Evolutionary conservation across 2,888 invertebrate genomes (phyloP).

Genomic region (Octodonta nipae): DNA sequence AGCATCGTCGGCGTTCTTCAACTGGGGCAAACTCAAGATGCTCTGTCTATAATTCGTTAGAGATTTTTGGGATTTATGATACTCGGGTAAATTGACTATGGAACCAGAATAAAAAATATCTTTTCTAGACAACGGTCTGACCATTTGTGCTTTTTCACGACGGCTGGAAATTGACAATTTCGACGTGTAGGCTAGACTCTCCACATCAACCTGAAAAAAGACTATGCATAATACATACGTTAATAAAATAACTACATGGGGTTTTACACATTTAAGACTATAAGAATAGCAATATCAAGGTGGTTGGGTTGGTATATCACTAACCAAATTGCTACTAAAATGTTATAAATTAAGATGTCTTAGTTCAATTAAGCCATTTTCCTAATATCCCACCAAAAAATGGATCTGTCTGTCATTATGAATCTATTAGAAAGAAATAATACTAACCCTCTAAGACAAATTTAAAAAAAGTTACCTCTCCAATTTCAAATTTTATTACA

Average conservation of each 20-base stretch:
- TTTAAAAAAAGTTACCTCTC: too few species aligned
- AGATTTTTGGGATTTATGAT: conserved; percentile 83
- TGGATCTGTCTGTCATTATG: too few species aligned
- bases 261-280: neutral
- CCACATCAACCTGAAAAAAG: conserved; percentile 42
- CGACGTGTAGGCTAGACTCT: conserved; percentile 54
- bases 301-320: too few species aligned
- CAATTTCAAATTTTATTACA: too few species aligned
- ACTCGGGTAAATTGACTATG: conserved; percentile 83
- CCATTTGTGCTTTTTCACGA: conserved; percentile 51
- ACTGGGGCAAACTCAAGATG: conserved; percentile 72
- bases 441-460: too few species aligned
- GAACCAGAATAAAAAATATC: conserved; percentile 98
- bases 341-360: too few species aligned
- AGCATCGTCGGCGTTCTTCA: conserved; percentile 42
- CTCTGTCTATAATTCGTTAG: conserved; percentile 82
- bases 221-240: conserved; percentile 2
- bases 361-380: too few species aligned
- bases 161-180: conserved; percentile 42
- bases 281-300: too few species aligned
- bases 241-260: neutral
- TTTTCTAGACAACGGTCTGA: conserved; percentile 81
- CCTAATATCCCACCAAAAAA: too few species aligned
- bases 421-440: too few species aligned
- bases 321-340: too few species aligned